Percentiles rank a stretch among this genome's conserved stretches.
These are phyloP conservation scores for Sorex araneus DNA, from an alignment of 2,113 vertebrate species.

Conservation along the genomic window DNA sequence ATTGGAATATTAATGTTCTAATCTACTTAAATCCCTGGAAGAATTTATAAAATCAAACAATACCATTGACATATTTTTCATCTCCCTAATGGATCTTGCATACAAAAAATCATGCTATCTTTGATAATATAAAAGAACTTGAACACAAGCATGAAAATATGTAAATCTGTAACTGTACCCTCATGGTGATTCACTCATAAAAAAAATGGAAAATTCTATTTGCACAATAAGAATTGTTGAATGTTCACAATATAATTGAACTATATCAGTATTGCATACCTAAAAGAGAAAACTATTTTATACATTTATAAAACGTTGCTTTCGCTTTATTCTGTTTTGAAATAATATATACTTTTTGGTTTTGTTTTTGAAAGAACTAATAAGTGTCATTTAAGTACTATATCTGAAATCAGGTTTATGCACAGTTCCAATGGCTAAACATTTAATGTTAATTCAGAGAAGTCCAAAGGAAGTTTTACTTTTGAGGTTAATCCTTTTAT, in stretches of 20 bases:
- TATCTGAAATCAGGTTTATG: not conserved
- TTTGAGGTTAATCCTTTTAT: slow-evolving; percentile 55
- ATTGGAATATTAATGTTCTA: not conserved
- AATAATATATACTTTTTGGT: not conserved
- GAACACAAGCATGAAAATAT: too few relatives aligned
- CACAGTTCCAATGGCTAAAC: not conserved
- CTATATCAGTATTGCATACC: too few relatives aligned
- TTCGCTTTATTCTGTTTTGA: not conserved
- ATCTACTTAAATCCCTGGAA: slow-evolving; percentile 31
- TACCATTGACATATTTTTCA: not conserved
- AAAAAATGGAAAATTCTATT: too few relatives aligned
- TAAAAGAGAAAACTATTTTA: too few relatives aligned
- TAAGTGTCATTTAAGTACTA: not conserved
- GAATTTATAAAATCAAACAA: too few relatives aligned
- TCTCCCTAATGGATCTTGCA: not conserved
- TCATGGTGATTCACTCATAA: too few relatives aligned
- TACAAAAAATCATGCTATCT: slow-evolving; percentile 35
- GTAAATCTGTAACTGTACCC: too few relatives aligned
- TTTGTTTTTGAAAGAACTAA: not conserved
- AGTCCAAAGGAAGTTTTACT: slow-evolving; percentile 1
- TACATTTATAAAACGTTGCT: too few relatives aligned
- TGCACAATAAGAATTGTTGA: too few relatives aligned
- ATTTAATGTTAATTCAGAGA: slow-evolving; percentile 37
- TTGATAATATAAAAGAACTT: slow-evolving; percentile 34
- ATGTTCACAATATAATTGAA: too few relatives aligned